phyloP scores from a whole-genome alignment of 1,140 invertebrate species.

The Procambarus clarkii region DNA sequence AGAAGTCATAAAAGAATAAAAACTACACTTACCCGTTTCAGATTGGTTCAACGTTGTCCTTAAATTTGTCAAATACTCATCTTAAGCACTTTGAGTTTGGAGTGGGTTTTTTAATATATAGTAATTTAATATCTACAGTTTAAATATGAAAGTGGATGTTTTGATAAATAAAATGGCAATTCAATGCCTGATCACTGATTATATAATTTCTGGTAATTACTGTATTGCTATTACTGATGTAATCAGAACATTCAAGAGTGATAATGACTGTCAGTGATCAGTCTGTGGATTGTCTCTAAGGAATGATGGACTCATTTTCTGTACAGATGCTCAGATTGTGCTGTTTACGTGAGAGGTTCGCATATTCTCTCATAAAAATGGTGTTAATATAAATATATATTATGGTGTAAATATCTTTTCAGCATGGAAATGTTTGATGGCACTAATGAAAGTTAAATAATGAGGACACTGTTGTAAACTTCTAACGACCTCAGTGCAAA shows the following conservation, averaged over 20 bases:
- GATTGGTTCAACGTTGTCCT: no score
- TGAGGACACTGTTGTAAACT: conserved; percentile 50
- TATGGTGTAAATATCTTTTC: conserved; percentile 24
- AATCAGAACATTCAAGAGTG: no score
- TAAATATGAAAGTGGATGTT: background rate
- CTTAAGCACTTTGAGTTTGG: no score
- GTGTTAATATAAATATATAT: conserved; percentile 14
- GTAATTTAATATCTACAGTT: no score
- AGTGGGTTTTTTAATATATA: no score
- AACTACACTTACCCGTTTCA: no score
- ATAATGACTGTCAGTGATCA: background rate
- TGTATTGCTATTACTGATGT: no score
- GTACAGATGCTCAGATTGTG: background rate
- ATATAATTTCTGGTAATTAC: no score
- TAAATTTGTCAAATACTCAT: no score
- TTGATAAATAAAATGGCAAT: background rate
- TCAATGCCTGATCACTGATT: background rate
- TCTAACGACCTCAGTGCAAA: conserved; percentile 50
- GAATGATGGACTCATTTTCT: background rate
- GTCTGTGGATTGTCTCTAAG: background rate
- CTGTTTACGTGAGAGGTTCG: background rate
- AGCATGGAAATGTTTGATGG: conserved; percentile 41
- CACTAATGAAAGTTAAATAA: conserved; percentile 22
- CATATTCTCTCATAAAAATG: conserved; percentile 27
- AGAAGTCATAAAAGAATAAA: no score